phyloP scores from a whole-genome alignment of 2,888 invertebrate genomes.

The Chloroclysta siterata region DNA sequence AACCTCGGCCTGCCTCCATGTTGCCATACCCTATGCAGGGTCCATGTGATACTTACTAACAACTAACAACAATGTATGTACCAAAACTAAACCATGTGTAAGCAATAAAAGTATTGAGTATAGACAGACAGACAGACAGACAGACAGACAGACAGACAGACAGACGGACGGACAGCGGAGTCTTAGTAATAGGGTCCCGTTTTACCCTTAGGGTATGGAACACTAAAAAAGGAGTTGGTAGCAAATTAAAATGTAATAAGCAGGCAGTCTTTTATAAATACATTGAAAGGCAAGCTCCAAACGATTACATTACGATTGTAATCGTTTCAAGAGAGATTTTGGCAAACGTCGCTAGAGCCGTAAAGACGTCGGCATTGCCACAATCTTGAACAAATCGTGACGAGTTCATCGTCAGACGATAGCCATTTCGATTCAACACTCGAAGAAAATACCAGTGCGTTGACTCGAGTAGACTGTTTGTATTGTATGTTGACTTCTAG shows the following conservation, averaged over 20 bases:
- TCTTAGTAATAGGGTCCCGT: no score
- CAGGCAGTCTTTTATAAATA: constrained; percentile 5
- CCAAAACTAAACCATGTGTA: no score
- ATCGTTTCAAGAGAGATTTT: constrained; percentile 46
- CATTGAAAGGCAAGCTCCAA: constrained; percentile 22
- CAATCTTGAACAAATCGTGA: constrained; percentile 54
- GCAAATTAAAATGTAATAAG: constrained; percentile 8
- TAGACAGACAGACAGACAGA: no score
- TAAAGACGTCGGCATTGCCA: constrained; percentile 71
- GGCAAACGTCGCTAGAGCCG: constrained; percentile 52
- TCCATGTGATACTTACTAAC: no score
- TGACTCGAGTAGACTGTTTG: constrained; percentile 50
- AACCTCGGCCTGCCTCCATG: no score
- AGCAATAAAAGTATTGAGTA: no score
- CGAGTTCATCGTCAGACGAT: constrained; percentile 58
- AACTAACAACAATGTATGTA: no score
- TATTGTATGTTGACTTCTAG: constrained; percentile 45
- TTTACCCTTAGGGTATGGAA: no score
- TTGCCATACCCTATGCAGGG: no score
- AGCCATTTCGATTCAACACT: constrained; percentile 48
- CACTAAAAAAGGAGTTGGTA: neutral
- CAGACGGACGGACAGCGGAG: no score
- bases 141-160: no score
- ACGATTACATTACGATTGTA: no score
- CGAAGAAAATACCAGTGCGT: constrained; percentile 54